Conservation (phyloP, 2,797 vertebrate species). For the Propithecus deckenii region DNA sequence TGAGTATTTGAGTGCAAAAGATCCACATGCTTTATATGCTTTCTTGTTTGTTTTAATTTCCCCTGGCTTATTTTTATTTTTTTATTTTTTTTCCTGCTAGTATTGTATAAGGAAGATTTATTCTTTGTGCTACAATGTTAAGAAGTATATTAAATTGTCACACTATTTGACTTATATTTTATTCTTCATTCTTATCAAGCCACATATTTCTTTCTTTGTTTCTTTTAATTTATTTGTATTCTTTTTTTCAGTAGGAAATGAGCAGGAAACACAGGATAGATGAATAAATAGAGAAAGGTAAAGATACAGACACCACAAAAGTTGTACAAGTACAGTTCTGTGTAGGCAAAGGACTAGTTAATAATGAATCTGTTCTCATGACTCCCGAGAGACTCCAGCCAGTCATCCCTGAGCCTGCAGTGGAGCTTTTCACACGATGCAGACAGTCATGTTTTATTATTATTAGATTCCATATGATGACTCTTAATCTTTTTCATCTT, state of each 20-base stretch:
- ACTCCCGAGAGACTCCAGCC: background rate
- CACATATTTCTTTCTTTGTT: background rate
- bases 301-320: background rate
- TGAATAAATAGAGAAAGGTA: background rate
- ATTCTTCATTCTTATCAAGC: background rate
- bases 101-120: background rate
- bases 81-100: background rate
- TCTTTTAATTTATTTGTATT: background rate
- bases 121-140: background rate
- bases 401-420: background rate
- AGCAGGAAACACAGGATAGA: background rate
- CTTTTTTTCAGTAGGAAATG: background rate
- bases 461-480: background rate
- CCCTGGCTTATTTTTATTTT: background rate
- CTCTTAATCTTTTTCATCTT: background rate
- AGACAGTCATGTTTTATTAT: background rate
- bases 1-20: background rate
- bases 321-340: background rate
- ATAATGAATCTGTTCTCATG: background rate
- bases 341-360: background rate
- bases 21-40: background rate
- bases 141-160: background rate
- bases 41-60: background rate
- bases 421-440: background rate
- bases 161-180: background rate